A percentile compares a stretch with the other conserved stretches of the same genome.
Evolutionary conservation across 2,888 invertebrate genomes (phyloP).

Genomic region (Arge pagana): DNA sequence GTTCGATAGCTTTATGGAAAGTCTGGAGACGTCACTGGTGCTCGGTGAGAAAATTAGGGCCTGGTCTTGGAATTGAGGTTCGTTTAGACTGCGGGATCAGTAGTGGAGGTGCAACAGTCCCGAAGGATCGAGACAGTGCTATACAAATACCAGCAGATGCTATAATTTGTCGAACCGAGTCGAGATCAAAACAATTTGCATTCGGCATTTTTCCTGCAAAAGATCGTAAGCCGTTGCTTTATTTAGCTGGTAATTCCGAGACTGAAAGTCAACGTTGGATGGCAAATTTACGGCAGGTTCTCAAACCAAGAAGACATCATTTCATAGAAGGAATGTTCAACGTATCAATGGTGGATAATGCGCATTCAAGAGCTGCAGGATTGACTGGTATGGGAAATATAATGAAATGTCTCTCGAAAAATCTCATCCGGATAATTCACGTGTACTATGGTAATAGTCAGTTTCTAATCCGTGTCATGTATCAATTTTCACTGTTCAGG

Average conservation of each 20-base stretch:
- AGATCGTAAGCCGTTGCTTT: slow-evolving; percentile 67
- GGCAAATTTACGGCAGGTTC: slow-evolving; percentile 56
- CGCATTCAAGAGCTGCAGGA: slow-evolving; percentile 67
- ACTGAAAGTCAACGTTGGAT: slow-evolving; percentile 74
- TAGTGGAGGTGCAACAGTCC: slow-evolving; percentile 27
- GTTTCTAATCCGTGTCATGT: no score
- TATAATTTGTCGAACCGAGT: slow-evolving; percentile 68
- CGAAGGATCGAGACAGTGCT: slow-evolving; percentile 42
- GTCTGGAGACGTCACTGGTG: slow-evolving; percentile 54
- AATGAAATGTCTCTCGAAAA: no score
- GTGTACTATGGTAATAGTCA: no score
- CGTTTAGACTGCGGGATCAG: slow-evolving; percentile 38
- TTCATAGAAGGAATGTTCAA: slow-evolving; percentile 63
- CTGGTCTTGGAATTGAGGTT: slow-evolving; percentile 41
- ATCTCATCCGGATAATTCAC: no score
- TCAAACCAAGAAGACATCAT: slow-evolving; percentile 56
- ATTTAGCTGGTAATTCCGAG: slow-evolving; percentile 68
- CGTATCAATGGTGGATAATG: slow-evolving; percentile 67
- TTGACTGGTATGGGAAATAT: slow-evolving; percentile 54
- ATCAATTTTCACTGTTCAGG: slow-evolving; percentile 48
- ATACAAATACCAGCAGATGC: slow-evolving; percentile 64
- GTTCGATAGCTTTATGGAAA: slow-evolving; percentile 46
- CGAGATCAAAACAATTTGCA: slow-evolving; percentile 70
- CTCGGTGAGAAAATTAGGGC: slow-evolving; percentile 43
- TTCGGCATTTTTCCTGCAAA: slow-evolving; percentile 69